Base-by-base conservation (phyloP, 92 coral and sea anemone genomes). In the Umimayanthus chanpuru region DNA sequence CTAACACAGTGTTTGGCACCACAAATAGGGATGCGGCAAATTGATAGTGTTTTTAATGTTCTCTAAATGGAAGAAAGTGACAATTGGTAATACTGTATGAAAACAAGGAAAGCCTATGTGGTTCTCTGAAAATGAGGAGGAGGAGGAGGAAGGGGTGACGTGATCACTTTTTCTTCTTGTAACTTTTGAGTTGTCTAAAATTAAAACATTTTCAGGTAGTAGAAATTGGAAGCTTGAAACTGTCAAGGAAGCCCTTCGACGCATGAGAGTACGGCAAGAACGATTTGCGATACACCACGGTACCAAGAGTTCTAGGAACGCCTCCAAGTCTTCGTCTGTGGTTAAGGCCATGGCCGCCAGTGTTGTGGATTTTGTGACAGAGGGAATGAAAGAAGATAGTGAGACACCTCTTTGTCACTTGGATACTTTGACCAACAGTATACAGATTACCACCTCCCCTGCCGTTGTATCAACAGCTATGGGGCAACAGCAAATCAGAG, bases 401-500 rank as follows among this genome's bases (percentile, higher is more conserved):
- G 88, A 41, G 29, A 44, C 21, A 7, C 20, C 77, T 50, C 32
- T 68, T 30, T 40, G 43, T 29, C 78, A 68, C 41, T 73, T 83
- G 12, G 87, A 83, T 30, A 26, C 43, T 20, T 50, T 32, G 26
- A 10, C 75, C 40, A 73, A 61, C 83, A 80, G 79, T 9, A 70
- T 86, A 23, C 93, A 91, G 73, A 28, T 77, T 16, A 86, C 91
- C 32, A 88, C 96, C 2, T 92, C 89, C 9, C 98, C 98, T 15
- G 73, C 92, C 29, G 79, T 89, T 71, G 98, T 94, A 71, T 90
- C 85, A 12, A 89, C 82, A 72, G 98, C 98, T 9, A 94, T 94
- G 98, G 93, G 94, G 26, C 92, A 83, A 30, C 98, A 94, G 68
- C 94, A 93, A 65, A 88, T 91, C 47, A 94, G 98, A 73, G 98